A percentile compares a stretch with the other conserved stretches of the same genome.
These are phyloP conservation scores for Rapana venosa DNA, from an alignment of 2,888 invertebrate genomes.

Conservation along the genomic window DNA sequence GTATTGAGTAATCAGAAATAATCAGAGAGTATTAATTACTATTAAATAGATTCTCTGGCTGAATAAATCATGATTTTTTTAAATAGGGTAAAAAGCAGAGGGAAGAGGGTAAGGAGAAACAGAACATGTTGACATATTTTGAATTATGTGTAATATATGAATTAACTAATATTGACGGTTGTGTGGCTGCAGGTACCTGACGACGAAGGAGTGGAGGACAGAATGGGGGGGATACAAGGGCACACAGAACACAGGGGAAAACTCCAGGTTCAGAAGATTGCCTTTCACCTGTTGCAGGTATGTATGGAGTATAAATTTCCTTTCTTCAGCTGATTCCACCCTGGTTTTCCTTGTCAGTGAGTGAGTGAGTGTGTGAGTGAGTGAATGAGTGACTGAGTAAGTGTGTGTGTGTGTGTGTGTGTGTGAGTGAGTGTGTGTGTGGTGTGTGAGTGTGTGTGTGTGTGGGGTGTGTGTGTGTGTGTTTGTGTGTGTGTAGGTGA, in stretches of 20 bases:
- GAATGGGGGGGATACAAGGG: slow-evolving; percentile 80
- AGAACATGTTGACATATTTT: too few species aligned
- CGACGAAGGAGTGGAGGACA: slow-evolving; percentile 78
- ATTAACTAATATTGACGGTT: background rate
- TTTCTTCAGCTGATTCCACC: background rate
- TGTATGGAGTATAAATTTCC: background rate
- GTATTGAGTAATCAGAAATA: too few species aligned
- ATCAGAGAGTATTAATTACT: too few species aligned
- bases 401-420: background rate
- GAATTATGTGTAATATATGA: too few species aligned
- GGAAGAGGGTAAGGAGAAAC: too few species aligned
- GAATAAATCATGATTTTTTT: too few species aligned
- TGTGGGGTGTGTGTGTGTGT: background rate
- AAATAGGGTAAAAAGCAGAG: too few species aligned
- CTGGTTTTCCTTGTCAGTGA: background rate
- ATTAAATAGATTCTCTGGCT: too few species aligned
- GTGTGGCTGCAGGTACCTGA: slow-evolving; percentile 73
- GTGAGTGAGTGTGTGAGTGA: background rate
- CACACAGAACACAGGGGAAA: slow-evolving; percentile 85
- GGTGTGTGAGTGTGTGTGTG: background rate
- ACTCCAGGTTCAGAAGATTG: slow-evolving; percentile 88
- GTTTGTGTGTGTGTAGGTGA: background rate
- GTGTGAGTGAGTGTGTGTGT: background rate
- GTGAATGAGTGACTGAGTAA: background rate
- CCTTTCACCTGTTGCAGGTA: slow-evolving; percentile 93